Evolutionary conservation across 2,113 vertebrate species (phyloP).

Genomic region (Scartelaos histophorus): DNA sequence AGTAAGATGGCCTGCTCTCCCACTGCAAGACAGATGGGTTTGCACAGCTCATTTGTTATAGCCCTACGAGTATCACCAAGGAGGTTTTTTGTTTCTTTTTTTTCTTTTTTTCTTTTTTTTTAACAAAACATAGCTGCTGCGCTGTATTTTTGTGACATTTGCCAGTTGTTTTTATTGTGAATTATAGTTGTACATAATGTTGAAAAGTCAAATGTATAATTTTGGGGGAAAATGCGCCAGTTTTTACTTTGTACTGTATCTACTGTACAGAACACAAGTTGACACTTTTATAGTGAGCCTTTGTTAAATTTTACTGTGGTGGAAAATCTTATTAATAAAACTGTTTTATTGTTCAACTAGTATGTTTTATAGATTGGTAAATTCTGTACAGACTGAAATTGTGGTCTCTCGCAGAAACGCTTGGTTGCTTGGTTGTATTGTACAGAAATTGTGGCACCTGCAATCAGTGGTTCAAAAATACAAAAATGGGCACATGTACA

Average conservation of each 20-base stretch:
- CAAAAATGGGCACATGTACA: constrained; percentile 3
- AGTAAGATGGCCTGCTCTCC: constrained; percentile 21
- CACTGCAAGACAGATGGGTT: constrained; percentile 30
- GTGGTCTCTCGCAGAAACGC: neutral
- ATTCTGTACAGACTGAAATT: neutral
- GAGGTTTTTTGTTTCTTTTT: too few relatives aligned
- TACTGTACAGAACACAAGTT: constrained; percentile 93
- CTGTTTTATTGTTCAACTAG: constrained; percentile 71
- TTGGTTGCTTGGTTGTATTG: neutral
- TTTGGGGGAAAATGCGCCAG: constrained; percentile 72
- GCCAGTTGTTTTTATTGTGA: constrained; percentile 83
- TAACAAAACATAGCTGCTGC: constrained; percentile 58
- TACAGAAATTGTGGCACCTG: neutral
- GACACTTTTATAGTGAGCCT: constrained; percentile 94
- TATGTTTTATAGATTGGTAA: constrained; percentile 18
- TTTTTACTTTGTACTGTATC: constrained; percentile 89
- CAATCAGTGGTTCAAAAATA: neutral
- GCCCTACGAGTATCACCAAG: constrained; percentile 6
- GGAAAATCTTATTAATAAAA: constrained; percentile 78
- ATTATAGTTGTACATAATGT: constrained; percentile 82
- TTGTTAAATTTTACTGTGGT: constrained; percentile 99
- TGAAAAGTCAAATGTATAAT: constrained; percentile 42
- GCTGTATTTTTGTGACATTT: constrained; percentile 89
- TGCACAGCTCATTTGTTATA: constrained; percentile 27
- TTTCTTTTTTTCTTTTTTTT: constrained; percentile 8